Conservation (phyloP, 2,113 vertebrate species). For the Stictonetta naevosa region DNA sequence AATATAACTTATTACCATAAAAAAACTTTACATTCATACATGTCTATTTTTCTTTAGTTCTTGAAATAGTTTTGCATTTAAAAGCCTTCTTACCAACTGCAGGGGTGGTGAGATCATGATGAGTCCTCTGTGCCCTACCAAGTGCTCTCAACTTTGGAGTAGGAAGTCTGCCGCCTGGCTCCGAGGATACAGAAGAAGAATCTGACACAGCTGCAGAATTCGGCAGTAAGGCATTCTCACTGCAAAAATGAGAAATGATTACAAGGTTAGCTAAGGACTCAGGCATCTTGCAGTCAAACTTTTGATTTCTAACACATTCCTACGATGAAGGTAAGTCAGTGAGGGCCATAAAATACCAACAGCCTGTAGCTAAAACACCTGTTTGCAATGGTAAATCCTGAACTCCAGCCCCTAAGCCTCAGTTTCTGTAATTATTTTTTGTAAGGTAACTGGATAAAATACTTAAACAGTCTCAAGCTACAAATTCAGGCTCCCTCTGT, state of each 20-base stretch:
- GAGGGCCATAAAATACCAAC: neutral
- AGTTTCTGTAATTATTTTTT: neutral
- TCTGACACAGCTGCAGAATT: slow-evolving; percentile 55
- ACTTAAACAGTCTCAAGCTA: neutral
- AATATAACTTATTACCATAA: neutral
- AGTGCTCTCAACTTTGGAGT: slow-evolving; percentile 76
- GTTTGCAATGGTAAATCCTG: neutral
- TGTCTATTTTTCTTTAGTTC: neutral
- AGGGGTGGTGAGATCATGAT: slow-evolving; percentile 83
- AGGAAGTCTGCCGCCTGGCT: slow-evolving; percentile 75
- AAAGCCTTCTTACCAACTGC: slow-evolving; percentile 75
- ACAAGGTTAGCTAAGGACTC: neutral
- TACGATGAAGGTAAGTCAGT: neutral
- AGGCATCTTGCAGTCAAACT: neutral
- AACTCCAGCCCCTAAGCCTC: neutral
- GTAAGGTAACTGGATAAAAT: neutral
- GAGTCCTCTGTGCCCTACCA: slow-evolving; percentile 76
- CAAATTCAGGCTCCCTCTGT: neutral
- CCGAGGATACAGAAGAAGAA: slow-evolving; percentile 63
- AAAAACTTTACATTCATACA: neutral
- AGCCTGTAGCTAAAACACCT: neutral
- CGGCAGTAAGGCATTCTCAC: slow-evolving; percentile 17
- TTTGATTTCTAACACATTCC: neutral
- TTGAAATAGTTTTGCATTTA: neutral
- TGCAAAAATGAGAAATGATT: neutral